phyloP scores from a whole-genome alignment of 1,140 invertebrate species.

The Dryas iulia region DNA sequence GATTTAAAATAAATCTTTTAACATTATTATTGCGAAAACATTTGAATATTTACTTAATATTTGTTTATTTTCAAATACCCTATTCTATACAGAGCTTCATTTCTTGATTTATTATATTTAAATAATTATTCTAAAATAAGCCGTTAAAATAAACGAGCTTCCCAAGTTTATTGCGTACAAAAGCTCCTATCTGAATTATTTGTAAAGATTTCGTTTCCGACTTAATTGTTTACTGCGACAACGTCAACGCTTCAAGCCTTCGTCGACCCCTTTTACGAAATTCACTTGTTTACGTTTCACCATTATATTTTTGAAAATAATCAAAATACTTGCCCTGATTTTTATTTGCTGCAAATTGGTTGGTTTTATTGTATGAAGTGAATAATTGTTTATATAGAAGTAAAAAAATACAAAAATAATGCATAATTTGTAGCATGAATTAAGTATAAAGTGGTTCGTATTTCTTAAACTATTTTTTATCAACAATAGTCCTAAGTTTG shows the following conservation, averaged over 20 bases:
- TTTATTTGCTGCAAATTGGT: neutral
- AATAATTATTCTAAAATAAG: conserved; percentile 25
- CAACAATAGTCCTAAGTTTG: too few species aligned
- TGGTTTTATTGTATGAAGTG: neutral
- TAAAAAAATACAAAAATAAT: too few species aligned
- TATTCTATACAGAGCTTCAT: neutral
- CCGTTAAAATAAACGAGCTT: conserved; percentile 25
- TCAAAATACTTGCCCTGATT: neutral
- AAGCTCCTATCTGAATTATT: conserved; percentile 28
- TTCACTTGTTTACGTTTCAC: conserved; percentile 10
- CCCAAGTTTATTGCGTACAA: conserved; percentile 30
- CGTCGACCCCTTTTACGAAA: conserved; percentile 7
- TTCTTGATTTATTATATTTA: conserved; percentile 1
- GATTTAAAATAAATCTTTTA: too few species aligned
- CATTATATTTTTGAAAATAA: conserved; percentile 14
- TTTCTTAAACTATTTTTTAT: too few species aligned
- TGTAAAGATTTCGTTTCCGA: conserved; percentile 31
- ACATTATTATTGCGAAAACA: neutral
- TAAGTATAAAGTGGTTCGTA: too few species aligned
- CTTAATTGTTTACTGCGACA: conserved; percentile 28
- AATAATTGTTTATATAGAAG: too few species aligned
- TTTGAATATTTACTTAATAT: too few species aligned
- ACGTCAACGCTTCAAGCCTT: conserved; percentile 20
- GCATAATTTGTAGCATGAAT: too few species aligned
- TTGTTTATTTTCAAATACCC: neutral